Percentiles rank a stretch among this genome's conserved stretches.
These are phyloP conservation scores for Tyria jacobaeae DNA, from an alignment of 2,888 invertebrate genomes.

Conservation along the genomic window DNA sequence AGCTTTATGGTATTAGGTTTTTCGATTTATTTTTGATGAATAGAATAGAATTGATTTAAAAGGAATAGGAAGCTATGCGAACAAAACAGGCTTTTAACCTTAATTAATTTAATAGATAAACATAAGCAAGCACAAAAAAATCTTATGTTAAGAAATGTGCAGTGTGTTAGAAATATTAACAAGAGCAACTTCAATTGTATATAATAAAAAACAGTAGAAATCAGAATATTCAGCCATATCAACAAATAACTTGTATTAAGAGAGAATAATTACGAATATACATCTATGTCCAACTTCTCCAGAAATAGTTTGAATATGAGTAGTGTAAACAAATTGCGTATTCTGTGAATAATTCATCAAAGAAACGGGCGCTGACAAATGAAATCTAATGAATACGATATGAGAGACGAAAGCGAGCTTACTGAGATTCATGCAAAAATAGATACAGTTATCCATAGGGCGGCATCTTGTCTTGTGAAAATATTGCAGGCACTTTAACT, in stretches of 20 bases:
- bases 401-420: constrained; percentile 66
- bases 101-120: background rate
- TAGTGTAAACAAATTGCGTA: constrained; percentile 78
- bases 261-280: constrained; percentile 60
- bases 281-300: constrained; percentile 58
- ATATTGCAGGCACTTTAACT: constrained; percentile 43
- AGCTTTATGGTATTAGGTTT: constrained; percentile 32
- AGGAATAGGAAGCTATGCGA: background rate
- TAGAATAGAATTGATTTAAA: background rate
- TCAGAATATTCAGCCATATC: background rate
- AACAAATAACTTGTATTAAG: constrained; percentile 40
- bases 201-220: background rate
- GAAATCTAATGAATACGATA: constrained; percentile 84
- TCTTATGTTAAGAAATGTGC: too few relatives aligned
- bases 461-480: constrained; percentile 35
- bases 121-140: too few relatives aligned
- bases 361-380: constrained; percentile 80
- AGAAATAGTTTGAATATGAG: constrained; percentile 66
- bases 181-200: too few relatives aligned
- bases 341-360: constrained; percentile 81
- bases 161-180: too few relatives aligned
- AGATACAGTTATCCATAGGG: constrained; percentile 47
- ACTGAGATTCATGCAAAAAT: constrained; percentile 64
- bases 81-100: background rate
- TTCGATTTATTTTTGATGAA: constrained; percentile 6